phyloP scores from a whole-genome alignment of 64 coral and sea anemone species.

The Anthopleura sola region DNA sequence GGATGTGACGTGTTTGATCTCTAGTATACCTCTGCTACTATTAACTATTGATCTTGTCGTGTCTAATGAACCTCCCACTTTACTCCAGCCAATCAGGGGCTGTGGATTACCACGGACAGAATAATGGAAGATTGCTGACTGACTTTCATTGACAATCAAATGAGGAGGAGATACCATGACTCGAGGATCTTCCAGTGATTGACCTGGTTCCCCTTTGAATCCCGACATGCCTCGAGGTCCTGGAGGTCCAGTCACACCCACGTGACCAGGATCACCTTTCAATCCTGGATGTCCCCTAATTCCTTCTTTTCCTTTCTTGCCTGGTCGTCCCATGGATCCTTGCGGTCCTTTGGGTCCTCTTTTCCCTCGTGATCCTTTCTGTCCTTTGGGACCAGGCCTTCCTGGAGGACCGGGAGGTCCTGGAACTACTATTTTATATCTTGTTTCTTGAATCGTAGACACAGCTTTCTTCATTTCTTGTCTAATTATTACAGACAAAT shows the following conservation, averaged over 20 bases:
- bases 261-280: neutral
- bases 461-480: neutral
- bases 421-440: neutral
- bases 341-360: neutral
- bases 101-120: conserved; percentile 29
- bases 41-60: neutral
- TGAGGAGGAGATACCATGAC: conserved; percentile 32
- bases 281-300: neutral
- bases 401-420: neutral
- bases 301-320: neutral
- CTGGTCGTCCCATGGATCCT: neutral
- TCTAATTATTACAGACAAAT: no score
- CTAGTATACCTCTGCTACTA: neutral
- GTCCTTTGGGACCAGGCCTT: neutral
- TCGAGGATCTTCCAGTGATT: conserved; percentile 11
- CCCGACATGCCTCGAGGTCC: neutral
- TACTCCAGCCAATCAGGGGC: conserved; percentile 9
- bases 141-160: conserved; percentile 34
- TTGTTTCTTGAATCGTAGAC: neutral
- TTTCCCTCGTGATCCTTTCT: neutral
- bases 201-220: neutral
- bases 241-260: neutral
- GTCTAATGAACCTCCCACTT: neutral
- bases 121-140: conserved; percentile 26
- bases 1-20: conserved; percentile 19